Percentiles rank a stretch among this genome's conserved stretches.
Evolutionary conservation across 1,140 invertebrate genomes (phyloP).

Genomic region (Heliothis subflexa): DNA sequence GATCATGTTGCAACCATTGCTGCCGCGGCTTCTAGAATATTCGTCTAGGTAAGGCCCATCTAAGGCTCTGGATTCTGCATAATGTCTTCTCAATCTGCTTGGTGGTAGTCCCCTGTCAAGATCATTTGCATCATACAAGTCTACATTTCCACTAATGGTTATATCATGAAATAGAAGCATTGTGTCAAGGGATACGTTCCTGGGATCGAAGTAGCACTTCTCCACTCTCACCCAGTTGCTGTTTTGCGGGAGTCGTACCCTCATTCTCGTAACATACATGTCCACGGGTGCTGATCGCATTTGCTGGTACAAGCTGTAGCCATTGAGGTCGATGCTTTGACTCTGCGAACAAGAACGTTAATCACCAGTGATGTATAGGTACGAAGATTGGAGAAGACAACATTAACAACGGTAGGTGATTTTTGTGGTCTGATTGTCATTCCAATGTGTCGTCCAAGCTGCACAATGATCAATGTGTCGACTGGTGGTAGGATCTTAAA

Average conservation of each 20-base stretch:
- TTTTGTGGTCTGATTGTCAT: too few species aligned
- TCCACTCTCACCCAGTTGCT: conserved; percentile 90
- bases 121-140: conserved; percentile 86
- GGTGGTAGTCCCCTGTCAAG: conserved; percentile 73
- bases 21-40: conserved; percentile 66
- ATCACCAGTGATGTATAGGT: not conserved
- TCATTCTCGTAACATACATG: conserved; percentile 89
- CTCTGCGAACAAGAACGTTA: conserved; percentile 68
- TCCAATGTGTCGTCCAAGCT: too few species aligned
- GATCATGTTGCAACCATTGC: conserved; percentile 91
- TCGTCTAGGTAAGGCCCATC: conserved; percentile 55
- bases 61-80: conserved; percentile 80
- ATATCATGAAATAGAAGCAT: conserved; percentile 92
- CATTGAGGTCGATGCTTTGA: conserved; percentile 87
- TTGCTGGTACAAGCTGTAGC: conserved; percentile 88
- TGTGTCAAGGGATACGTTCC: conserved; percentile 91
- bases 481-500: too few species aligned
- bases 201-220: conserved; percentile 91
- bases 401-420: too few species aligned
- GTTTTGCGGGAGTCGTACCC: conserved; percentile 88
- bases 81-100: conserved; percentile 68
- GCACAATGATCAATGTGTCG: too few species aligned
- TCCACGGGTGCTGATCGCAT: conserved; percentile 87
- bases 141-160: conserved; percentile 91
- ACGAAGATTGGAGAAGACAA: too few species aligned